phyloP scores from a whole-genome alignment of 2,113 vertebrate species.

The Alexandromys fortis region DNA sequence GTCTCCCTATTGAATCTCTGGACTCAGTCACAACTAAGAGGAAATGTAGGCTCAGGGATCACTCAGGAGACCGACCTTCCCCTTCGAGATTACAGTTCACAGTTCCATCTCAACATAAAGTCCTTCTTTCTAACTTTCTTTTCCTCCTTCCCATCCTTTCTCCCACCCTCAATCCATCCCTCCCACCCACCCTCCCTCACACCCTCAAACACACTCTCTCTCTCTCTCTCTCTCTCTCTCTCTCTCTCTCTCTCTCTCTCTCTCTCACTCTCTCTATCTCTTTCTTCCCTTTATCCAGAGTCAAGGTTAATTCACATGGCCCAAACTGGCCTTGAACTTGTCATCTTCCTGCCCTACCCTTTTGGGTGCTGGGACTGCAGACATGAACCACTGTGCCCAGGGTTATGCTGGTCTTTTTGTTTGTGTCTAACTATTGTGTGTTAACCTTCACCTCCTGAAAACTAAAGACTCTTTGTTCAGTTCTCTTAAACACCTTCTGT shows the following conservation, averaged over 20 bases:
- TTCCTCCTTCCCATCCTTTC: no score
- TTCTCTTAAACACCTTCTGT: background rate
- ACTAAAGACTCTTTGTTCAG: no score
- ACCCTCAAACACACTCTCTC: no score
- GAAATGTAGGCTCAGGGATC: background rate
- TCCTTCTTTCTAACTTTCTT: background rate
- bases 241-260: no score
- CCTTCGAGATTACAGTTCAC: background rate
- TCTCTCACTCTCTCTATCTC: no score
- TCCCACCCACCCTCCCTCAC: no score
- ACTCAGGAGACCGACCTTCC: no score
- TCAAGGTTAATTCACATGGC: no score
- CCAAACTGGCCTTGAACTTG: background rate
- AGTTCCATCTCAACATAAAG: background rate
- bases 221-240: no score
- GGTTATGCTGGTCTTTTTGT: background rate
- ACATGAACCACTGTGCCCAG: background rate
- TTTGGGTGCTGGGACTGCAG: background rate
- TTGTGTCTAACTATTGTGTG: background rate
- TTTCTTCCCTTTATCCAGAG: no score
- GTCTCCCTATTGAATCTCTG: background rate
- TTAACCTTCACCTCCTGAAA: background rate
- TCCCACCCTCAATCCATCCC: fast-evolving
- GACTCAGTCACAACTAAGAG: background rate
- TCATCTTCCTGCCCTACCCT: background rate